Evolutionary conservation across 2,888 invertebrate species (phyloP).

Genomic region (Heliconius ismenius): DNA sequence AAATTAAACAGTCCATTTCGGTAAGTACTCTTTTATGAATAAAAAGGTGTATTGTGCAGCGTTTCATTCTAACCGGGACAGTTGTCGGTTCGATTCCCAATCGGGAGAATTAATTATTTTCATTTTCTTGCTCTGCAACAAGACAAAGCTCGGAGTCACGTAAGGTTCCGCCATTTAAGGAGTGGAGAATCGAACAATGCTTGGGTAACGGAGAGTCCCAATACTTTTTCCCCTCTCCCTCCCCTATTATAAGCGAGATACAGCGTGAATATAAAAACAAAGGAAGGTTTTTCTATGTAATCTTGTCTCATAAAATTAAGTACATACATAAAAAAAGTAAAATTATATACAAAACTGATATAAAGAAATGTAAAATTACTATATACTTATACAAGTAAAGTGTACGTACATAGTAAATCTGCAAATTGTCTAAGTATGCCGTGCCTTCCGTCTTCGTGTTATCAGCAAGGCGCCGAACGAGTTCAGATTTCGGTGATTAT

Average conservation of each 20-base stretch:
- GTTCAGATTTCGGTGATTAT: constrained; percentile 46
- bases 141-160: too few relatives aligned
- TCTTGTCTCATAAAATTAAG: neutral
- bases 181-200: too few relatives aligned
- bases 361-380: neutral
- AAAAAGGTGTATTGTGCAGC: neutral
- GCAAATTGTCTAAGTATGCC: constrained; percentile 10
- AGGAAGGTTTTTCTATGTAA: neutral
- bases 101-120: neutral
- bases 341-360: neutral
- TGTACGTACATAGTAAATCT: neutral
- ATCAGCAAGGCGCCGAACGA: constrained; percentile 33
- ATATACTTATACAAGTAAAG: neutral
- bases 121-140: too few relatives aligned
- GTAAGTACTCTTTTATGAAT: neutral
- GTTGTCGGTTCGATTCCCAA: neutral
- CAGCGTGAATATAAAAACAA: neutral
- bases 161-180: too few relatives aligned
- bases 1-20: neutral
- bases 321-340: neutral
- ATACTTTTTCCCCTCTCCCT: too few relatives aligned
- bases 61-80: too few relatives aligned
- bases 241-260: too few relatives aligned
- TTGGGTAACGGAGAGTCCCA: too few relatives aligned
- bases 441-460: constrained; percentile 20